Evolutionary conservation across 2,113 vertebrate species (phyloP).

Genomic region (Saguinus imperator): DNA sequence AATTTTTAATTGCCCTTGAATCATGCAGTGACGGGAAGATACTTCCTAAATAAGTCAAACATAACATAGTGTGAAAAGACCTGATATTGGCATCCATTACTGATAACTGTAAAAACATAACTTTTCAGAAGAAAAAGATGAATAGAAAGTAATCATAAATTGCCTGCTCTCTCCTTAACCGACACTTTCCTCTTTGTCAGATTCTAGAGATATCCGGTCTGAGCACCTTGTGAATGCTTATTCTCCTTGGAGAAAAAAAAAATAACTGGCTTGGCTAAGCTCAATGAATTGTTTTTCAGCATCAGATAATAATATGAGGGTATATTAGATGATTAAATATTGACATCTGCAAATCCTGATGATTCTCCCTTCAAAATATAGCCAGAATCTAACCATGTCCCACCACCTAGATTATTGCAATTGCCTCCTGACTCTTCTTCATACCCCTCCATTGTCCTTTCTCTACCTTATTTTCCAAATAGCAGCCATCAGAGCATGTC

Average conservation of each 20-base stretch:
- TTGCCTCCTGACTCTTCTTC: background rate
- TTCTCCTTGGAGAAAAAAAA: background rate
- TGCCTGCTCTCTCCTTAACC: background rate
- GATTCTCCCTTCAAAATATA: background rate
- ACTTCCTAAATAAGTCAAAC: slow-evolving; percentile 52
- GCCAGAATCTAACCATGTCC: background rate
- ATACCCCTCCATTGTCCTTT: background rate
- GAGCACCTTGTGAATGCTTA: background rate
- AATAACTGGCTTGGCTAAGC: background rate
- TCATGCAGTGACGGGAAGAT: background rate
- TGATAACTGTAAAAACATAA: slow-evolving; percentile 26
- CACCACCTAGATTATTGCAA: background rate
- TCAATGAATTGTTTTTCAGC: background rate
- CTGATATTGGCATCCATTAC: slow-evolving; percentile 11
- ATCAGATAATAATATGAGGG: background rate
- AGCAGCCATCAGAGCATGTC: background rate
- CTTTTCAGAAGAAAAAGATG: slow-evolving; percentile 32
- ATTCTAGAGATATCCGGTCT: background rate
- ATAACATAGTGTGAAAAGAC: background rate
- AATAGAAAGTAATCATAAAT: slow-evolving; percentile 29
- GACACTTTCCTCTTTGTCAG: background rate
- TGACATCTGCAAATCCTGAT: background rate
- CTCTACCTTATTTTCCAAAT: background rate
- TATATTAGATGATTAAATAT: background rate
- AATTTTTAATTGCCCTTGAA: slow-evolving; percentile 54